A percentile compares a stretch with the other conserved stretches of the same genome.
Conservation (phyloP, 2,888 invertebrate species). For the Drosophila merina region DNA sequence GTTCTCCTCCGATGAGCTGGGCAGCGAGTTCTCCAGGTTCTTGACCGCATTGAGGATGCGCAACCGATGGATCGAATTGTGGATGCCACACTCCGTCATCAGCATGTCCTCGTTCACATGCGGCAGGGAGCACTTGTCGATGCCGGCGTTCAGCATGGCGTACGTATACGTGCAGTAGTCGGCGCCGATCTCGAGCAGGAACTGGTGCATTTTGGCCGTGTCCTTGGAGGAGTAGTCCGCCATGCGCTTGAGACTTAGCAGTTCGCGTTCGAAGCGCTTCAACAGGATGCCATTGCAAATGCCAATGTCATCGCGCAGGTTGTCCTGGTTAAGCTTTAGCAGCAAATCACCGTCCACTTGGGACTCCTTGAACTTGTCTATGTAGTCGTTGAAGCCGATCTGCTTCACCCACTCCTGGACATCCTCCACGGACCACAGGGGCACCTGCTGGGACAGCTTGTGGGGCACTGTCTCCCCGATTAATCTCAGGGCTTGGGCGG, state of each 20-base stretch:
- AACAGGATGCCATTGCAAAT: slow-evolving; percentile 96
- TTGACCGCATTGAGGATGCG: slow-evolving; percentile 95
- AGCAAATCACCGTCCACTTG: slow-evolving; percentile 98
- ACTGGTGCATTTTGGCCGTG: slow-evolving; percentile 93
- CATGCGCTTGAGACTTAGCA: slow-evolving; percentile 96
- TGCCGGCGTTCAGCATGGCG: slow-evolving; percentile 96
- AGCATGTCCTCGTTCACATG: slow-evolving; percentile 96
- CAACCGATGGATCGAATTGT: slow-evolving; percentile 96
- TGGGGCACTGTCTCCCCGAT: slow-evolving; percentile 99
- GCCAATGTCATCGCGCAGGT: slow-evolving; percentile 96
- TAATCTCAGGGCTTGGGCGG: slow-evolving; percentile 94
- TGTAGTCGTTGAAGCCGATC: slow-evolving; percentile 95
- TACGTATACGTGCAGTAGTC: slow-evolving; percentile 99
- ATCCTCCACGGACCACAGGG: slow-evolving; percentile 98
- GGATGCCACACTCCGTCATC: slow-evolving; percentile 94
- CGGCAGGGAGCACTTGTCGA: slow-evolving; percentile 94
- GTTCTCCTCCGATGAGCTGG: slow-evolving; percentile 89
- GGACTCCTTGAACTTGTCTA: slow-evolving; percentile 93
- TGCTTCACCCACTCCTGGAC: slow-evolving; percentile 99
- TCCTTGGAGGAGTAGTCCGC: slow-evolving; percentile 98
- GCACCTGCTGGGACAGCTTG: slow-evolving; percentile 98
- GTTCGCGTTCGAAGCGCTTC: slow-evolving; percentile 95
- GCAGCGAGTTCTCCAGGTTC: slow-evolving; percentile 86
- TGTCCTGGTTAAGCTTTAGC: slow-evolving; percentile 95
- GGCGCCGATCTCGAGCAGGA: slow-evolving; percentile 92